Conservation (phyloP, 92 coral and sea anemone genomes). For the Phymanthus crucifer region DNA sequence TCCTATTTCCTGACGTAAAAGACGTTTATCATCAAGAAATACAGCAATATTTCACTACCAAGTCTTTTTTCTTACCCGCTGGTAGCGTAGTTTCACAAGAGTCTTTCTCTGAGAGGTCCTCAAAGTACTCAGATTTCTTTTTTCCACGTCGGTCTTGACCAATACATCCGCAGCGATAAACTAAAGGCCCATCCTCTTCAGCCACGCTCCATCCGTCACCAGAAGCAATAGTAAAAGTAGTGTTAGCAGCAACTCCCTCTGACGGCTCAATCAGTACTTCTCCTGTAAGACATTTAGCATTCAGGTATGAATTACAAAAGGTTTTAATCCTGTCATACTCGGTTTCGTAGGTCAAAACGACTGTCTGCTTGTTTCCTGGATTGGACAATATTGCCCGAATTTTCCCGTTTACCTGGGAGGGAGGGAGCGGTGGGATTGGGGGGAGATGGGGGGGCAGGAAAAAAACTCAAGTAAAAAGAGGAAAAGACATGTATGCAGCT, state of each 20-base stretch:
- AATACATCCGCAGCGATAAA: conserved; percentile 57
- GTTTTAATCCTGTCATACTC: no score
- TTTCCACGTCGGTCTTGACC: conserved; percentile 9
- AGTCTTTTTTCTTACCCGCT: conserved; percentile 36
- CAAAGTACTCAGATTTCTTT: conserved; percentile 10
- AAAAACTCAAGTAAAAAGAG: no score
- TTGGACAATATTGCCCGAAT: no score
- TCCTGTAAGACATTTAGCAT: conserved; percentile 30
- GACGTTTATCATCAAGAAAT: neutral
- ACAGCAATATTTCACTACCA: neutral
- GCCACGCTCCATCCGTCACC: conserved; percentile 28
- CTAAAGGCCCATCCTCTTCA: conserved; percentile 14
- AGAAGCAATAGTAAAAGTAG: conserved; percentile 39
- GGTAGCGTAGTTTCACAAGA: conserved; percentile 50
- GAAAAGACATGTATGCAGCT: no score
- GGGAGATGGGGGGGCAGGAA: no score
- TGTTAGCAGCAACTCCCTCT: conserved; percentile 43
- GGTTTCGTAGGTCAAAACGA: no score
- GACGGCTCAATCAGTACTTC: conserved; percentile 31
- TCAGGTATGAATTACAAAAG: neutral
- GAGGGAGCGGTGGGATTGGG: no score
- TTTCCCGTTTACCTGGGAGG: no score
- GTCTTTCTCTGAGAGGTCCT: conserved; percentile 26
- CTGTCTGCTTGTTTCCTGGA: no score
- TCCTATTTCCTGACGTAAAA: no score